These are phyloP conservation scores for Romanogobio albipinnatus DNA, from an alignment of 2,113 vertebrate genomes.

Conservation along the genomic window DNA sequence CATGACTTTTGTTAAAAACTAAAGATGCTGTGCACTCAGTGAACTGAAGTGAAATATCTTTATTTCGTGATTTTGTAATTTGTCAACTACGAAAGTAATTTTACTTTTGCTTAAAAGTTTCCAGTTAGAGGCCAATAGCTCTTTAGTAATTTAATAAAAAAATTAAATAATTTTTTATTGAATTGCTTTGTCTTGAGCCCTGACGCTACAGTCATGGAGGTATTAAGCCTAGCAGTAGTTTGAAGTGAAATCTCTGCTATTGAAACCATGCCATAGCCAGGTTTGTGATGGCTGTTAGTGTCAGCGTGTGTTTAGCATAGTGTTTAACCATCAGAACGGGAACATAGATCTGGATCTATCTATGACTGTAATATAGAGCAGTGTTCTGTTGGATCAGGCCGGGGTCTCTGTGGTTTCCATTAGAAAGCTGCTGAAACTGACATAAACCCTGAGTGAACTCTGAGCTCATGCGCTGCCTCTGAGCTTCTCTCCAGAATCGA, in stretches of 20 bases:
- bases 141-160: not conserved
- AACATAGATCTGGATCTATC: constrained; percentile 62
- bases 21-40: not conserved
- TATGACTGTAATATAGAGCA: constrained; percentile 68
- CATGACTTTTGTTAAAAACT: not conserved
- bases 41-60: not conserved
- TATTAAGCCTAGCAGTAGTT: constrained; percentile 23
- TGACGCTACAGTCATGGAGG: not conserved
- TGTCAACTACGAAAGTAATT: not conserved
- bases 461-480: constrained; percentile 60
- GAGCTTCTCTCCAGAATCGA: constrained; percentile 31
- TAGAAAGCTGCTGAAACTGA: constrained; percentile 60
- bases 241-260: constrained; percentile 41
- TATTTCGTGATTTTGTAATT: not conserved
- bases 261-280: constrained; percentile 7
- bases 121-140: not conserved
- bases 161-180: not conserved
- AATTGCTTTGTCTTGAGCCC: not conserved
- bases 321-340: constrained; percentile 54
- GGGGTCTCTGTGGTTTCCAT: constrained; percentile 71
- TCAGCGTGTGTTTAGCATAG: constrained; percentile 59
- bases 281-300: constrained; percentile 59
- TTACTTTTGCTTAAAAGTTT: not conserved
- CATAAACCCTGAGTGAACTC: constrained; percentile 70
- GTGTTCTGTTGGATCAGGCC: constrained; percentile 63